Evolutionary conservation across 2,113 vertebrate species (phyloP).

Genomic region (Muntiacus muntjak): DNA sequence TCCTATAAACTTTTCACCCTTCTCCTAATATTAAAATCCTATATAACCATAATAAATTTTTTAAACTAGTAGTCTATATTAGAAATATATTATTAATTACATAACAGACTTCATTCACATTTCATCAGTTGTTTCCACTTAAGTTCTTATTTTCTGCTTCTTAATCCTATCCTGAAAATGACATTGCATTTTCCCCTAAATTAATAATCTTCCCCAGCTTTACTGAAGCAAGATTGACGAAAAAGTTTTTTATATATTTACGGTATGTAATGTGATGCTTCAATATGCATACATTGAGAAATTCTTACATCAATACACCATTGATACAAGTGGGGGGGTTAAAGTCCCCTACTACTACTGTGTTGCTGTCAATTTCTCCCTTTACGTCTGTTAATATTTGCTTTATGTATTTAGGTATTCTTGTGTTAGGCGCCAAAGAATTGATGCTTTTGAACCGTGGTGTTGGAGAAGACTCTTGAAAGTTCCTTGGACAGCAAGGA

Average conservation of each 20-base stretch:
- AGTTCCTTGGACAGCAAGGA: neutral
- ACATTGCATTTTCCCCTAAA: neutral
- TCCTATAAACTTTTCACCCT: neutral
- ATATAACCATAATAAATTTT: neutral
- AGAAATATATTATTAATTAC: neutral
- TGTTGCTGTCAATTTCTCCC: neutral
- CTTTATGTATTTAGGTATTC: neutral
- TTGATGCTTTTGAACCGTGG: neutral
- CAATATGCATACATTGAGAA: neutral
- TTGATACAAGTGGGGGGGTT: neutral
- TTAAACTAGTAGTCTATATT: neutral
- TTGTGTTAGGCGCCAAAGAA: fast-evolving
- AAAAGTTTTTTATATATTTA: neutral
- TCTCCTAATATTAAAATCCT: neutral
- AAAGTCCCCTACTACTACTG: neutral
- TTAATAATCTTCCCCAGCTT: neutral
- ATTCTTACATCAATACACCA: neutral
- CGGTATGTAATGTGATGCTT: neutral
- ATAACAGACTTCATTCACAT: neutral
- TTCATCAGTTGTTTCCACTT: neutral
- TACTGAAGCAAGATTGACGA: neutral
- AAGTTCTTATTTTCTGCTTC: neutral
- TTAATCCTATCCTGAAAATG: neutral
- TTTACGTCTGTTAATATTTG: neutral
- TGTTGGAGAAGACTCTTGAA: neutral